Conservation (phyloP, 1,140 invertebrate genomes). For the Venturia canescens region DNA sequence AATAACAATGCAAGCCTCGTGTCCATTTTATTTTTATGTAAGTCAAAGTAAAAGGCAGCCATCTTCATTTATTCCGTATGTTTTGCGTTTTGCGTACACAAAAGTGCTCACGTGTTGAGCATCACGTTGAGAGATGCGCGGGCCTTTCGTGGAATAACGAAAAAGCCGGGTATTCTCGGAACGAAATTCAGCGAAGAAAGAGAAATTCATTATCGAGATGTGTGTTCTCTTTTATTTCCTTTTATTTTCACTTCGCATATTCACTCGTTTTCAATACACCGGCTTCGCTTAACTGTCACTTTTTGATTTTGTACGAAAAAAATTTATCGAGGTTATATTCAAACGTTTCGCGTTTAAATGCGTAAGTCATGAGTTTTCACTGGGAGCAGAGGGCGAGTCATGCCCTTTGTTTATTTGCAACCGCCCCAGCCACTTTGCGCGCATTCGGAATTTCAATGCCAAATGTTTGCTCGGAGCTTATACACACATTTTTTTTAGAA, state of each 20-base stretch:
- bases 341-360: not conserved
- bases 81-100: not conserved
- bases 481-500: not conserved
- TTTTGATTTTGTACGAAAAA: not conserved
- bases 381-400: not conserved
- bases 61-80: not conserved
- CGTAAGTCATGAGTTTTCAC: not conserved
- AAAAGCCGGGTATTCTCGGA: not conserved
- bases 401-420: not conserved
- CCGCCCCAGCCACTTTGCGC: not conserved
- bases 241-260: not conserved
- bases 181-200: constrained; percentile 2
- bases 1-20: too few species aligned
- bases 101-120: not conserved
- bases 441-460: constrained; percentile 53
- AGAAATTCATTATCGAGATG: not conserved
- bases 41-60: not conserved
- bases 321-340: not conserved
- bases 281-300: not conserved
- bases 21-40: too few species aligned
- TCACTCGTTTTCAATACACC: not conserved
- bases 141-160: not conserved
- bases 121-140: not conserved
- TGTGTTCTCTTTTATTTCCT: not conserved
- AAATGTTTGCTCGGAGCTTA: constrained; percentile 8